Evolutionary conservation across 2,888 invertebrate species (phyloP).

Genomic region (Eupithecia subumbrata): DNA sequence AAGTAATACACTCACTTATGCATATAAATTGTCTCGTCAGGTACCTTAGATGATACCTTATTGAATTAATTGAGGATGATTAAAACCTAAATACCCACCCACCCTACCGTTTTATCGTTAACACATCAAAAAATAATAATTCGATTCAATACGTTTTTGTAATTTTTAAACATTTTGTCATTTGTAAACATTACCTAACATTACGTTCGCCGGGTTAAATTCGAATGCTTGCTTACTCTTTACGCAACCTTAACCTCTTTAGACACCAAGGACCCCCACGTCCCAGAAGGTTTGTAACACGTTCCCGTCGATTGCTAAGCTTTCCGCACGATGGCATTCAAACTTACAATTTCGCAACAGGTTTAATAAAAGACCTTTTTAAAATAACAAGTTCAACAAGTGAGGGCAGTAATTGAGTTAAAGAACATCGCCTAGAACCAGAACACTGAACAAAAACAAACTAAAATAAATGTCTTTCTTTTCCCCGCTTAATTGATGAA

Average conservation of each 20-base stretch:
- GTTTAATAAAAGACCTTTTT: conserved; percentile 31
- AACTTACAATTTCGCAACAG: conserved; percentile 37
- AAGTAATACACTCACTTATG: too few species aligned
- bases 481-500: background rate
- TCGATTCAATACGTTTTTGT: background rate
- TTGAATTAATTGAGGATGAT: too few species aligned
- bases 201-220: background rate
- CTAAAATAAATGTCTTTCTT: background rate
- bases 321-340: conserved; percentile 26
- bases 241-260: conserved; percentile 20
- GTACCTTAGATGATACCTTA: too few species aligned
- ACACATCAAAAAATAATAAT: too few species aligned
- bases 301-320: conserved; percentile 39
- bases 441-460: background rate
- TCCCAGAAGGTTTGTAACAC: conserved; percentile 37
- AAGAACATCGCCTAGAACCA: background rate
- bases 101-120: too few species aligned
- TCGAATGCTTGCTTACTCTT: conserved; percentile 1
- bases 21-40: too few species aligned
- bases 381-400: conserved; percentile 14
- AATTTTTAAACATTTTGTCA: background rate
- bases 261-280: conserved; percentile 26
- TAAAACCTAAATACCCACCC: too few species aligned
- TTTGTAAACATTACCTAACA: background rate
- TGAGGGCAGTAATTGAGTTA: conserved; percentile 10